phyloP scores from a whole-genome alignment of 2,797 vertebrate genomes.

The Poecilia gillii region DNA sequence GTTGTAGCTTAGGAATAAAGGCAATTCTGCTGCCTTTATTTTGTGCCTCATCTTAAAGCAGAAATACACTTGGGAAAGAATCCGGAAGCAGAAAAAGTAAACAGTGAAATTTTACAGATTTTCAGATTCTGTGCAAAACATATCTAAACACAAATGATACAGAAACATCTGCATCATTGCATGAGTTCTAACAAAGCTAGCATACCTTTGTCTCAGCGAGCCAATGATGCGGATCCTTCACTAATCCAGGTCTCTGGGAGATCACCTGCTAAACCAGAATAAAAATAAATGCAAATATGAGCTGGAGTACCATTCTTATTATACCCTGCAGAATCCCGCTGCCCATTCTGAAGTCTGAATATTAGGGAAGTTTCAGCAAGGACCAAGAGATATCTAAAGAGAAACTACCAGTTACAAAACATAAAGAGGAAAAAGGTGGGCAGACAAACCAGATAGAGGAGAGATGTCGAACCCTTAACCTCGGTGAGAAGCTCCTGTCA shows the following conservation, averaged over 20 bases:
- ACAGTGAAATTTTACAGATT: neutral
- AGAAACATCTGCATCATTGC: slow-evolving; percentile 8
- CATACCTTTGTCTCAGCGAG: slow-evolving; percentile 94
- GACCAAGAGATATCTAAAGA: neutral
- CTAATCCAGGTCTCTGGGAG: slow-evolving; percentile 82
- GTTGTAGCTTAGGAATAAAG: too few species aligned
- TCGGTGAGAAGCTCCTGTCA: slow-evolving; percentile 40
- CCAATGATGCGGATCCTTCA: slow-evolving; percentile 90
- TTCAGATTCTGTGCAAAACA: slow-evolving; percentile 6
- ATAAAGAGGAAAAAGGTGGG: neutral
- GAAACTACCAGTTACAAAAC: neutral
- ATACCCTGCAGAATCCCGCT: neutral
- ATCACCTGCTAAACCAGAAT: slow-evolving; percentile 80
- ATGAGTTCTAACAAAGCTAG: slow-evolving; percentile 4
- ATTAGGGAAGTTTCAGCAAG: neutral
- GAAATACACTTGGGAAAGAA: neutral
- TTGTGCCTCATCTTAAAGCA: too few species aligned
- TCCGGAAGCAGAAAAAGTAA: neutral
- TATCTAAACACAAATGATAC: slow-evolving; percentile 6
- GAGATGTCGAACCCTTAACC: slow-evolving; percentile 38
- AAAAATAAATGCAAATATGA: slow-evolving; percentile 36
- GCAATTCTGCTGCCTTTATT: too few species aligned
- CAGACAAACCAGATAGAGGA: slow-evolving; percentile 31
- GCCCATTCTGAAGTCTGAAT: neutral
- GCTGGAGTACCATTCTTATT: slow-evolving; percentile 4